phyloP scores from a whole-genome alignment of 2,797 vertebrate genomes.

The Acanthurus leucopareius region DNA sequence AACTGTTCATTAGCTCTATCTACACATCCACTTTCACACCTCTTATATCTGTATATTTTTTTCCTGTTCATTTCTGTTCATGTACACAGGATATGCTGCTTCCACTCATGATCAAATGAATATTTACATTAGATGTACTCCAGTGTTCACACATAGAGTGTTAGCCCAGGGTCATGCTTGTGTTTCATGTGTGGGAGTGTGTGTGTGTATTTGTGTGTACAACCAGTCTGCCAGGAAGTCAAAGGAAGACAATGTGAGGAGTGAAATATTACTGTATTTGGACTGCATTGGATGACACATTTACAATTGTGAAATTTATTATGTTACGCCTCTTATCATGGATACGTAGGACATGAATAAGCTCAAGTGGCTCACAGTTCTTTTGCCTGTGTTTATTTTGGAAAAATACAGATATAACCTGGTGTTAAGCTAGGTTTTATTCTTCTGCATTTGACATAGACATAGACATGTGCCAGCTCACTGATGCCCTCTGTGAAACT shows the following conservation, averaged over 20 bases:
- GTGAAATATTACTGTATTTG: background rate
- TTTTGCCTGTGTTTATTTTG: background rate
- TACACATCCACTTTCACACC: constrained; percentile 42
- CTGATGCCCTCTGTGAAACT: constrained; percentile 19
- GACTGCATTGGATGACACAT: background rate
- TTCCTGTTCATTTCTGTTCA: background rate
- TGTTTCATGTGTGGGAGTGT: constrained; percentile 6
- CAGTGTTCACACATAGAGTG: constrained; percentile 8
- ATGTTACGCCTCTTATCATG: background rate
- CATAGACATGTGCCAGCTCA: constrained; percentile 19
- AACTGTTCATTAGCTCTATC: constrained; percentile 73
- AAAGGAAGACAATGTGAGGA: background rate
- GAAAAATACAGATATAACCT: background rate
- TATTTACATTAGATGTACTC: constrained; percentile 12
- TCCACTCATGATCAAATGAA: constrained; percentile 9
- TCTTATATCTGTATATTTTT: constrained; percentile 11
- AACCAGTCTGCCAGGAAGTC: constrained; percentile 20
- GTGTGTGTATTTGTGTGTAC: constrained; percentile 12
- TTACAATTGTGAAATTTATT: constrained; percentile 3
- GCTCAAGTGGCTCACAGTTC: background rate
- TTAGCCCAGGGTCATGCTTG: constrained; percentile 8
- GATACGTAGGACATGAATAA: background rate
- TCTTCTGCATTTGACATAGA: constrained; percentile 4
- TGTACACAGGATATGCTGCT: background rate
- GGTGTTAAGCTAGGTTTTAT: constrained; percentile 17